These are phyloP conservation scores for Delphinapterus leucas DNA, from an alignment of 2,113 vertebrate genomes.

Conservation along the genomic window DNA sequence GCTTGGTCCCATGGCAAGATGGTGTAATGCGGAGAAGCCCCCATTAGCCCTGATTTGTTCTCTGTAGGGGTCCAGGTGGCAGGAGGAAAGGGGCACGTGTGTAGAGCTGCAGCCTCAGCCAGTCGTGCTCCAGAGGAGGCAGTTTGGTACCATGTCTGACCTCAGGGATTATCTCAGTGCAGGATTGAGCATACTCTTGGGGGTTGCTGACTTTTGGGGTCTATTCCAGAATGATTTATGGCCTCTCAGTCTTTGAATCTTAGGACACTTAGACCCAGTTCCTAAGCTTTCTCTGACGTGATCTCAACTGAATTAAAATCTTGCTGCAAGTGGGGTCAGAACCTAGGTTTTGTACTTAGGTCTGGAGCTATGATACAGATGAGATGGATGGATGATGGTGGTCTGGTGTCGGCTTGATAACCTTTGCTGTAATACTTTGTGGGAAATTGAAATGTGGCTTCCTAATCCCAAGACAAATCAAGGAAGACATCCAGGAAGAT, in stretches of 20 bases:
- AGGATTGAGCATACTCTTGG: neutral
- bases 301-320: neutral
- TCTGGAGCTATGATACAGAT: neutral
- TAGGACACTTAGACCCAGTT: neutral
- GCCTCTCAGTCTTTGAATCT: neutral
- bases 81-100: accelerated
- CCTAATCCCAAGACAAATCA: neutral
- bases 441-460: neutral
- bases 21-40: neutral
- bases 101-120: neutral
- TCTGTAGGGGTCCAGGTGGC: neutral
- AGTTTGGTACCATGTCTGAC: neutral
- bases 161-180: neutral
- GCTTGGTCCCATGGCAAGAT: neutral
- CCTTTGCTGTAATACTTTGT: neutral
- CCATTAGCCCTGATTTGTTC: neutral
- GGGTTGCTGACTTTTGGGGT: neutral
- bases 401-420: neutral
- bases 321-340: neutral
- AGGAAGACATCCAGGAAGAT: neutral
- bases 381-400: neutral
- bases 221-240: neutral
- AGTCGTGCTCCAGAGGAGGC: neutral
- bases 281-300: neutral
- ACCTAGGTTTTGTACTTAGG: neutral